phyloP scores from a whole-genome alignment of 2,797 vertebrate genomes.

The Clarias pachynema region DNA sequence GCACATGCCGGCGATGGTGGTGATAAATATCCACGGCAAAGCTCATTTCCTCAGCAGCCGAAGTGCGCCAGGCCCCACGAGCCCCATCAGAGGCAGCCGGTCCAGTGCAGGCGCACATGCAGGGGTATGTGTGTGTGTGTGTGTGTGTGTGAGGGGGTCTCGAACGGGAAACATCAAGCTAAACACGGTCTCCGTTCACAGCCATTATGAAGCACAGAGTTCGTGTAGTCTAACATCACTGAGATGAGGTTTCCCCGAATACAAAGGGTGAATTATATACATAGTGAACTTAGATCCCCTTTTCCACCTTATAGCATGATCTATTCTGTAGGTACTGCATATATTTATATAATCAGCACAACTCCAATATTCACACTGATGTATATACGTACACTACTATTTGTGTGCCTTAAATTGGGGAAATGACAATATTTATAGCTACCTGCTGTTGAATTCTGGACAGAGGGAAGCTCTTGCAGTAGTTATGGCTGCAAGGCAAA shows the following conservation, averaged over 20 bases:
- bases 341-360: too few relatives aligned
- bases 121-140: neutral
- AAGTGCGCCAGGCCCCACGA: constrained; percentile 51
- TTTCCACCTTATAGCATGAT: too few relatives aligned
- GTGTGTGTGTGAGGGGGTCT: neutral
- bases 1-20: constrained; percentile 54
- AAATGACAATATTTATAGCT: neutral
- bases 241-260: neutral
- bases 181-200: constrained; percentile 25
- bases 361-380: too few relatives aligned
- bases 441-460: neutral
- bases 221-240: neutral
- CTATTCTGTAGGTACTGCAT: too few relatives aligned
- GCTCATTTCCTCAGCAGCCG: constrained; percentile 56
- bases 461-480: neutral
- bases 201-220: neutral
- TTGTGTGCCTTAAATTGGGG: neutral
- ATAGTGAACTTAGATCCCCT: too few relatives aligned
- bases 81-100: constrained; percentile 30
- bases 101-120: constrained; percentile 21
- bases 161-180: constrained; percentile 24
- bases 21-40: constrained; percentile 65
- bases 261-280: neutral
- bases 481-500: neutral
- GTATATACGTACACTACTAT: too few relatives aligned